Base-by-base conservation (phyloP, 2,888 invertebrate genomes). In the Watsonalla cultraria region DNA sequence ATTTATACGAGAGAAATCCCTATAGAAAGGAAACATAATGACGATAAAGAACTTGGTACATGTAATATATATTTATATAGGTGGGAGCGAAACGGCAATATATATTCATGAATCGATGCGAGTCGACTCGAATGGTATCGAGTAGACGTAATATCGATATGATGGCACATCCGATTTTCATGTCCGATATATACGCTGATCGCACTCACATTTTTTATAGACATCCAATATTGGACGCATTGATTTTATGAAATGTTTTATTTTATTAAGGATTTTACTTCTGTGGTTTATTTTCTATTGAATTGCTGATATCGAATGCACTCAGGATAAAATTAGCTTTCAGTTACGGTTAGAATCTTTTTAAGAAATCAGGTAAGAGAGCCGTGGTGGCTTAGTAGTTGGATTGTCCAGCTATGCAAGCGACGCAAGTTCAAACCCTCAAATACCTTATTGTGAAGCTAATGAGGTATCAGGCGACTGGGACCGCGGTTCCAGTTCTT, bases 61-160 rank as follows among this genome's bases (percentile, higher is more conserved):
- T 61, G 58, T 56, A 45, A 60, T 66, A 69, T 69, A 68, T 66
- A 70, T 70, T 66, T 66, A 61, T 54, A 51, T 59, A 60, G 59
- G 55, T 58, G 45, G 58, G 54, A 58, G 54, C 61, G 61, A 54
- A 60, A 50, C 48, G 57, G 62, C 72, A 70, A 78, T 82, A 81
- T 78, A 74, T 82, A 82, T 83, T 82, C 82, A 82, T 83, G 81
- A 81, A 78, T 79, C 77, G 77, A 75, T 77, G 71, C 65, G 51
- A 59, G 58, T 63, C 68, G 70, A 68, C 66, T 72, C 67, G 71
- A 71, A 71, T 69, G 66, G 65, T 68, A 62, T 61, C 42, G 42
- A 42, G 42, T 42, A 42, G 42, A 42, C 70, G 74, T 81, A 80
- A 82, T 80, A 78, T 74, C 74, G 68, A 75, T 80, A 78, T 78